phyloP scores from a whole-genome alignment of 2,113 vertebrate genomes.

The Steatornis caripensis region DNA sequence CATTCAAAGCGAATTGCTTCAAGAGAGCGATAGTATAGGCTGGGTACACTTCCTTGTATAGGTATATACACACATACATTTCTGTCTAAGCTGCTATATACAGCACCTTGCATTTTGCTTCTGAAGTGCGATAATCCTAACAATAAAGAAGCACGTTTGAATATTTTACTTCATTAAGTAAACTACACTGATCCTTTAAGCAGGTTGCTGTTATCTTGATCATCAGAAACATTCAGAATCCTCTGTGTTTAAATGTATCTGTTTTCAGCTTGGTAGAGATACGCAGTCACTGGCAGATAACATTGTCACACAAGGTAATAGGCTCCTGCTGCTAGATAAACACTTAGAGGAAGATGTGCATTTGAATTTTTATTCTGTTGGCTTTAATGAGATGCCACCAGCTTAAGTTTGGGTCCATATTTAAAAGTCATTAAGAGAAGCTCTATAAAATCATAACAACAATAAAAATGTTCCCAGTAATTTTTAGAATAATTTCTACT shows the following conservation, averaged over 20 bases:
- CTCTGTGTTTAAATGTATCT: not conserved
- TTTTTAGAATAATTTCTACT: not conserved
- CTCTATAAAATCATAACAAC: not conserved
- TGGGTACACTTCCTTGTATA: not conserved
- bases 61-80: too few relatives aligned
- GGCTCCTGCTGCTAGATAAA: not conserved
- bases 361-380: not conserved
- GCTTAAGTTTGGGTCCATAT: not conserved
- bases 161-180: not conserved
- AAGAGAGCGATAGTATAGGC: not conserved
- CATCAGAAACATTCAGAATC: not conserved
- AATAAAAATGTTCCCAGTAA: not conserved
- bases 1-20: not conserved
- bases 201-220: not conserved
- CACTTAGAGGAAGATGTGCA: not conserved
- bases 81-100: not conserved
- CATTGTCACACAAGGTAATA: not conserved
- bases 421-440: not conserved
- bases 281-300: not conserved
- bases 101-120: not conserved
- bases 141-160: not conserved
- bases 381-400: constrained; percentile 5
- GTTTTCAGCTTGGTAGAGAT: not conserved
- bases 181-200: not conserved
- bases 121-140: not conserved